Percentiles rank a stretch among this genome's conserved stretches.
phyloP scores from a whole-genome alignment of 1,140 invertebrate species.

The Ditylenchus dipsaci region DNA sequence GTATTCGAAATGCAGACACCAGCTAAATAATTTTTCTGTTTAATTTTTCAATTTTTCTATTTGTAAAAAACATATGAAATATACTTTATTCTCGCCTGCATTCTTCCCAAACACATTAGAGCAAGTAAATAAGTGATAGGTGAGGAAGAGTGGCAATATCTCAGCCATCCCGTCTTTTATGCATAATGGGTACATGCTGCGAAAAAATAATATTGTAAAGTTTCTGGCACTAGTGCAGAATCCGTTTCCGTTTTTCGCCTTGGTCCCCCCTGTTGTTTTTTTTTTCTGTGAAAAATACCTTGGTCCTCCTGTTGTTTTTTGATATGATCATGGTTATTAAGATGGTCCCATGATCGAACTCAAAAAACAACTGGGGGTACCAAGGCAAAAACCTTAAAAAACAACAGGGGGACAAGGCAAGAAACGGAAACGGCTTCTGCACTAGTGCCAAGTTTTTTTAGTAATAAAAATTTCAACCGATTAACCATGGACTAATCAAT shows the following conservation, averaged over 20 bases:
- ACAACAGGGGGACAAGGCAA: too few species aligned
- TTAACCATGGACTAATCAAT: neutral
- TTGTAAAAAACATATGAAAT: conserved; percentile 3
- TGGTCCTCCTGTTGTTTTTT: too few species aligned
- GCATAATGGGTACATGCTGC: conserved; percentile 44
- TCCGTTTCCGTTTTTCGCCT: too few species aligned
- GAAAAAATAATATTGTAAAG: conserved; percentile 14
- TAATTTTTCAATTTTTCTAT: neutral
- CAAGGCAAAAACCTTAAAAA: too few species aligned
- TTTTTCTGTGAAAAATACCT: too few species aligned
- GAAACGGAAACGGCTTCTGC: neutral
- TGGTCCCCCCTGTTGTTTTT: too few species aligned
- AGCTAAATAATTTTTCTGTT: neutral
- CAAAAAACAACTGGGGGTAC: too few species aligned
- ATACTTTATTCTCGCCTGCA: neutral
- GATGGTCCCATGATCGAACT: too few species aligned
- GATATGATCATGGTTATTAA: too few species aligned
- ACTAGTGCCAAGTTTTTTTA: neutral
- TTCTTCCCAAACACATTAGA: neutral
- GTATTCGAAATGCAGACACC: neutral
- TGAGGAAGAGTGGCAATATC: conserved; percentile 39
- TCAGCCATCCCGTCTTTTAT: conserved; percentile 38
- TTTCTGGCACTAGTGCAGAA: too few species aligned
- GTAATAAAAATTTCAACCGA: neutral
- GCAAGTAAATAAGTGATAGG: conserved; percentile 21